phyloP scores from a whole-genome alignment of 2,113 vertebrate genomes.

The Percopsis transmontana region DNA sequence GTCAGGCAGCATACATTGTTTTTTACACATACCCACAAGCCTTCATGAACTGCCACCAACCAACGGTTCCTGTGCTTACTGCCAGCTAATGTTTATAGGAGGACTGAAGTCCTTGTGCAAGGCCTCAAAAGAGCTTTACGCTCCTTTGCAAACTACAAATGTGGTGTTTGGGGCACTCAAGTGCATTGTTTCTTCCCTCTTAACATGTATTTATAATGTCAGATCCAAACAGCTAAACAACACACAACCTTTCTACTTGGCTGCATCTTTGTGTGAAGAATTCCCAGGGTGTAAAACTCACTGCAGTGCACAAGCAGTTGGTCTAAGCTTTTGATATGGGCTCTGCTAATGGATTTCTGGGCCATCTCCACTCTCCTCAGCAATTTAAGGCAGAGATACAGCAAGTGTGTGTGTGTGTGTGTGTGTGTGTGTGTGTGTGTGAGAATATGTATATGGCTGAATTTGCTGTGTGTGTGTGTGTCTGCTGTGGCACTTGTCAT shows the following conservation, averaged over 20 bases:
- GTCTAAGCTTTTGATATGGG: constrained; percentile 52
- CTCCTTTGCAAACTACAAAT: constrained; percentile 32
- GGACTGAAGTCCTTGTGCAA: not conserved
- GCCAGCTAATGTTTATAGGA: not conserved
- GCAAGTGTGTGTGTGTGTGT: constrained; percentile 4
- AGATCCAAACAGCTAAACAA: constrained; percentile 39
- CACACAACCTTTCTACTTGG: constrained; percentile 31
- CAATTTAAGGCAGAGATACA: constrained; percentile 26
- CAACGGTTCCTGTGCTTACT: not conserved
- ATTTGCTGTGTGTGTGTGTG: constrained; percentile 1
- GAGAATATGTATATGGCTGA: not conserved
- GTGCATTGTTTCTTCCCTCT: constrained; percentile 24
- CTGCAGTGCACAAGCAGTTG: constrained; percentile 34
- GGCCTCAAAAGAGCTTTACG: constrained; percentile 13
- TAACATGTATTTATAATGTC: constrained; percentile 49
- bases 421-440: constrained; percentile 11
- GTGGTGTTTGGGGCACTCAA: constrained; percentile 20
- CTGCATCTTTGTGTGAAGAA: constrained; percentile 46
- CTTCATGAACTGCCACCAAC: constrained; percentile 5
- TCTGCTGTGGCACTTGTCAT: constrained; percentile 13
- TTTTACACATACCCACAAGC: not conserved
- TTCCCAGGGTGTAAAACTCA: constrained; percentile 46
- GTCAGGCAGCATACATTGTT: not conserved
- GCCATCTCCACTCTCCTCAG: constrained; percentile 39
- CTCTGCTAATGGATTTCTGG: constrained; percentile 47